Conservation (phyloP, 64 coral and sea anemone genomes). For the Montipora efflorescens region DNA sequence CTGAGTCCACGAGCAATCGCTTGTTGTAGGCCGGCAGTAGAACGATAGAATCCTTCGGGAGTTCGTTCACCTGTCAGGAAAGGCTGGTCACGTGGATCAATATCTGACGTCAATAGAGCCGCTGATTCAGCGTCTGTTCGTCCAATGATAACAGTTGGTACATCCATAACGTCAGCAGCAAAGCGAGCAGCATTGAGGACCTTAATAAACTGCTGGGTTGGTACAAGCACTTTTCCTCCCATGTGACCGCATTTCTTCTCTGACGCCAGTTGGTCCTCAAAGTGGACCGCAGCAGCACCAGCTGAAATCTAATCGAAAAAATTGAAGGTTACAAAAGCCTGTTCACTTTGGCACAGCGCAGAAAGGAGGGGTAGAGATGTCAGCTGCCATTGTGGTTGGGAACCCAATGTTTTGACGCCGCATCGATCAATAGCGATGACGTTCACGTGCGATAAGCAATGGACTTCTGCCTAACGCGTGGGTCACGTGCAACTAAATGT, state of each 20-base stretch:
- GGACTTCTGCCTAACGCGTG: too few relatives aligned
- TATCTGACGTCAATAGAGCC: slow-evolving; percentile 26
- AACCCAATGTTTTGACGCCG: too few relatives aligned
- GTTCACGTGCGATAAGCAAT: too few relatives aligned
- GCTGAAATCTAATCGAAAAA: slow-evolving; percentile 55
- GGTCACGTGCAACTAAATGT: too few relatives aligned
- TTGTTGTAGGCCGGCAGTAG: slow-evolving; percentile 74
- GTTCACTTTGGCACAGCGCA: too few relatives aligned
- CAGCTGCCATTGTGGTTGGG: too few relatives aligned
- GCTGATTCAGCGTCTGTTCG: slow-evolving; percentile 59
- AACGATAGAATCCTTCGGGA: slow-evolving; percentile 76
- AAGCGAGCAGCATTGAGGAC: slow-evolving; percentile 48
- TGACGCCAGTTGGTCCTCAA: slow-evolving; percentile 45
- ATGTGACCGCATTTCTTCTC: slow-evolving; percentile 52
- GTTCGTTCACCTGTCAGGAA: slow-evolving; percentile 37
- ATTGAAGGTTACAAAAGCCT: not conserved
- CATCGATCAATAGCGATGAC: too few relatives aligned
- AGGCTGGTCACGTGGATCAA: slow-evolving; percentile 45
- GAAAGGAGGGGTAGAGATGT: too few relatives aligned
- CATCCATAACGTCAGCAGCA: slow-evolving; percentile 37
- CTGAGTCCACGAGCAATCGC: slow-evolving; percentile 84
- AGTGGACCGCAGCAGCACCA: slow-evolving; percentile 38
- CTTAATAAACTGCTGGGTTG: slow-evolving; percentile 29
- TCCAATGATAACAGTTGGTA: slow-evolving; percentile 47
- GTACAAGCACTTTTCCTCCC: slow-evolving; percentile 51